phyloP scores from a whole-genome alignment of 2,888 invertebrate species.

The Pandemis cinnamomeana region DNA sequence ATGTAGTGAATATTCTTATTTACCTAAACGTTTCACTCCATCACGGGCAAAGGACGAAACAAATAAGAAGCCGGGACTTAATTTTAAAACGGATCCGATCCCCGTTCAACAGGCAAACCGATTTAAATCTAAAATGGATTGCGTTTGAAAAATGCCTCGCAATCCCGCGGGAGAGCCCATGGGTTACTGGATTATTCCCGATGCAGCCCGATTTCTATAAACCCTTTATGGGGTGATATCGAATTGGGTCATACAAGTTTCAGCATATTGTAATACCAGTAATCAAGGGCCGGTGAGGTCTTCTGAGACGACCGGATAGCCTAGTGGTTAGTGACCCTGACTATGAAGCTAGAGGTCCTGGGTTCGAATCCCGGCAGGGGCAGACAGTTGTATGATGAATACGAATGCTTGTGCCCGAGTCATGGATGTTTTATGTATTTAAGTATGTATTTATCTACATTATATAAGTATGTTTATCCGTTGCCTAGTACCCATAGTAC shows the following conservation, averaged over 20 bases:
- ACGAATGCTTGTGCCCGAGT: too few relatives aligned
- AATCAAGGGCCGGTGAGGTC: background rate
- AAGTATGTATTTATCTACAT: too few relatives aligned
- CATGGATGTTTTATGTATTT: too few relatives aligned
- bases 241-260: constrained; percentile 5
- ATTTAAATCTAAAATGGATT: constrained; percentile 38
- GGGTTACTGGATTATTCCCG: constrained; percentile 23
- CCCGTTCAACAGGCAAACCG: constrained; percentile 32
- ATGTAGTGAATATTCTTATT: constrained; percentile 10
- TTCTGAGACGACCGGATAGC: too few relatives aligned
- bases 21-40: constrained; percentile 18
- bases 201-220: constrained; percentile 32
- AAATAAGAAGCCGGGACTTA: constrained; percentile 37
- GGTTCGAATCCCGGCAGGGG: too few relatives aligned
- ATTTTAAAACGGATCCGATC: constrained; percentile 33
- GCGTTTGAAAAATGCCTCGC: constrained; percentile 27
- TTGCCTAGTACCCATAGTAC: too few relatives aligned
- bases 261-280: background rate
- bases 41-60: constrained; percentile 11
- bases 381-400: too few relatives aligned
- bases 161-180: constrained; percentile 17
- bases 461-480: too few relatives aligned
- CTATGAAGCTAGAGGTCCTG: too few relatives aligned
- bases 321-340: too few relatives aligned
- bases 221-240: constrained; percentile 17